These are phyloP conservation scores for Cenopis cana DNA, from an alignment of 2,888 invertebrate species.

Conservation along the genomic window DNA sequence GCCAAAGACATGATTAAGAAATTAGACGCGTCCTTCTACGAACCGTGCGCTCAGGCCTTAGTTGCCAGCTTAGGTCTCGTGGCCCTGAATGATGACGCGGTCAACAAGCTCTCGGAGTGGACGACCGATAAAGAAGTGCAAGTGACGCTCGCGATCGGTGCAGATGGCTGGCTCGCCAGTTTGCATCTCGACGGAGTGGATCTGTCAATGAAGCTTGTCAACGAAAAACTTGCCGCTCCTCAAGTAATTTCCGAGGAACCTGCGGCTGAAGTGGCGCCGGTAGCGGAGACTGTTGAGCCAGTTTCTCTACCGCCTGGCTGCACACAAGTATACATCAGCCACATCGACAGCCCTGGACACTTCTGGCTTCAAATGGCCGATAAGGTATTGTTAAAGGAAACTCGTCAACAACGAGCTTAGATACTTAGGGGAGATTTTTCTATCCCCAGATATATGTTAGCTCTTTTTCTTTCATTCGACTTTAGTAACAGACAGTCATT, in stretches of 20 bases:
- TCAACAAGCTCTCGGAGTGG: conserved; percentile 71
- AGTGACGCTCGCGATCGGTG: conserved; percentile 81
- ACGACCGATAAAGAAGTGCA: conserved; percentile 80
- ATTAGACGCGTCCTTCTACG: conserved; percentile 77
- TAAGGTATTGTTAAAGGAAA: too few species aligned
- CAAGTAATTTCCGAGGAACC: conserved; percentile 57
- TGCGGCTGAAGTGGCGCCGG: conserved; percentile 56
- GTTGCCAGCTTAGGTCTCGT: conserved; percentile 72
- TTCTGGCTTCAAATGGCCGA: conserved; percentile 90
- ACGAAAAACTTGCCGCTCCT: conserved; percentile 72
- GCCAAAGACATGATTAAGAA: conserved; percentile 72
- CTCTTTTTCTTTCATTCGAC: too few species aligned
- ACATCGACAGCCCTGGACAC: conserved; percentile 90
- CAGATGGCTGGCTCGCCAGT: conserved; percentile 84
- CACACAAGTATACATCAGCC: conserved; percentile 86
- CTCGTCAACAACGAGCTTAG: too few species aligned
- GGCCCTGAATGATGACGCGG: conserved; percentile 70
- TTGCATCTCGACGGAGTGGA: conserved; percentile 81
- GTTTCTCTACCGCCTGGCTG: conserved; percentile 69
- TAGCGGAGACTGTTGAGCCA: conserved; percentile 58
- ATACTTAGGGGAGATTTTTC: too few species aligned
- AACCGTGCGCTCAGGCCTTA: conserved; percentile 72
- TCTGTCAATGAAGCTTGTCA: conserved; percentile 77
- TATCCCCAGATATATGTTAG: too few species aligned
- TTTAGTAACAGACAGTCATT: too few species aligned